These are phyloP conservation scores for Drosophila austrosaltans DNA, from an alignment of 2,888 invertebrate species.

Conservation along the genomic window DNA sequence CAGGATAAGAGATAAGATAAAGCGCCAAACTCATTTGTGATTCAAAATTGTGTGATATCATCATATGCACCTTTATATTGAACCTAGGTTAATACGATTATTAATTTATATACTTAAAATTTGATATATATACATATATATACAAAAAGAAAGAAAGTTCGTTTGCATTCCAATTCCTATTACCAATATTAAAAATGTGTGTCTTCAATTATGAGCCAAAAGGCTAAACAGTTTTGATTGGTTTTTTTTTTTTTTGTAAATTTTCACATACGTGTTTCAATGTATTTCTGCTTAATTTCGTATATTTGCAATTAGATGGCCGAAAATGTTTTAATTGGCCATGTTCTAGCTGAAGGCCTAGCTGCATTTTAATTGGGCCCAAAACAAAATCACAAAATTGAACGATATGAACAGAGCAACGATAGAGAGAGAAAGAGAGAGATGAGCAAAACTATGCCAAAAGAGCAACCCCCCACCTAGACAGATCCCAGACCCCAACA, in stretches of 20 bases:
- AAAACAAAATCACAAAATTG: not conserved
- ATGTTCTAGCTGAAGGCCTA: conserved; percentile 46
- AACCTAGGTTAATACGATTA: too few relatives aligned
- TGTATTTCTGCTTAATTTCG: conserved; percentile 4
- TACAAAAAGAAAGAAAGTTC: too few relatives aligned
- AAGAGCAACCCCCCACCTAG: not conserved
- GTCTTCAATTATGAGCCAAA: not conserved
- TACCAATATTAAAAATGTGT: not conserved
- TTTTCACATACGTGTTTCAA: not conserved
- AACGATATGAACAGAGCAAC: not conserved
- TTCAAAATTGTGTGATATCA: conserved; percentile 8
- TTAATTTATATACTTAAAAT: too few relatives aligned
- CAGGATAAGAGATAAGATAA: conserved; percentile 4
- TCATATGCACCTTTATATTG: not conserved
- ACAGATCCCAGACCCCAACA: conserved; percentile 16
- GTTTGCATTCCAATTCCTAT: not conserved
- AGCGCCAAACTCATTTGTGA: conserved; percentile 8
- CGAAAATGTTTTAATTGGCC: conserved; percentile 41
- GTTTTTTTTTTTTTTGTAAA: not conserved
- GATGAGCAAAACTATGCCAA: not conserved
- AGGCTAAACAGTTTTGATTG: not conserved
- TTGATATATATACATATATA: too few relatives aligned
- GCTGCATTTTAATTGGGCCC: conserved; percentile 64
- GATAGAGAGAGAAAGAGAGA: not conserved
- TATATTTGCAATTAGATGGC: conserved; percentile 15